A percentile compares a stretch with the other conserved stretches of the same genome.
Conservation (phyloP, 2,797 vertebrate genomes). For the Poecilia velifera region DNA sequence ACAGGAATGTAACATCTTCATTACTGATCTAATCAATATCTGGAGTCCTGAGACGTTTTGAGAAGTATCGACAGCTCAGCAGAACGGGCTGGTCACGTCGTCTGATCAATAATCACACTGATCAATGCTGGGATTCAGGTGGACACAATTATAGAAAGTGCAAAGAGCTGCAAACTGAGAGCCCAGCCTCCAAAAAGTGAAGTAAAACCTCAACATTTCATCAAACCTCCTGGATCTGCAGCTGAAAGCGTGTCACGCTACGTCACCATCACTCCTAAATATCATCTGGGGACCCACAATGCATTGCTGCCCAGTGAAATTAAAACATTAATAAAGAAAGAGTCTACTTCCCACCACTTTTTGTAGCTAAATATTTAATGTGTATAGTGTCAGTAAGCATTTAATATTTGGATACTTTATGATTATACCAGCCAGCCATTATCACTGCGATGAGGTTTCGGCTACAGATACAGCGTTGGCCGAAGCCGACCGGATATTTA, state of each 20-base stretch:
- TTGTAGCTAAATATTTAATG: slow-evolving; percentile 1
- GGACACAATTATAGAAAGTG: slow-evolving; percentile 47
- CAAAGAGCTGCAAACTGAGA: slow-evolving; percentile 44
- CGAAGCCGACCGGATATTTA: slow-evolving; percentile 10
- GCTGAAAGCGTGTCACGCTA: slow-evolving; percentile 15
- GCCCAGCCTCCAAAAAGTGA: slow-evolving; percentile 32
- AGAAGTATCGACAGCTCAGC: slow-evolving; percentile 56
- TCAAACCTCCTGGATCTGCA: slow-evolving; percentile 14
- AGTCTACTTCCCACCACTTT: neutral
- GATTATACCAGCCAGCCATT: neutral
- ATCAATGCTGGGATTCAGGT: slow-evolving; percentile 28
- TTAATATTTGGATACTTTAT: neutral
- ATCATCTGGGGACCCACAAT: neutral
- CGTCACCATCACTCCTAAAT: neutral
- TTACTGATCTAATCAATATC: slow-evolving; percentile 48
- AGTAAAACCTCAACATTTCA: neutral
- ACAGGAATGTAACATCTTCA: slow-evolving; percentile 64
- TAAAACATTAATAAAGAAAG: neutral
- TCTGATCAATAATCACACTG: slow-evolving; percentile 53
- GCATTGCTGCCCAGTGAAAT: slow-evolving; percentile 13
- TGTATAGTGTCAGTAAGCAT: neutral
- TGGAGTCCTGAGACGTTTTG: slow-evolving; percentile 37
- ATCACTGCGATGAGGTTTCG: neutral
- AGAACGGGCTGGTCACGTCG: slow-evolving; percentile 51
- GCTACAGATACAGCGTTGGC: neutral